Evolutionary conservation across 92 coral and sea anemone species (phyloP).

Genomic region (Zoanthus sansibaricus): DNA sequence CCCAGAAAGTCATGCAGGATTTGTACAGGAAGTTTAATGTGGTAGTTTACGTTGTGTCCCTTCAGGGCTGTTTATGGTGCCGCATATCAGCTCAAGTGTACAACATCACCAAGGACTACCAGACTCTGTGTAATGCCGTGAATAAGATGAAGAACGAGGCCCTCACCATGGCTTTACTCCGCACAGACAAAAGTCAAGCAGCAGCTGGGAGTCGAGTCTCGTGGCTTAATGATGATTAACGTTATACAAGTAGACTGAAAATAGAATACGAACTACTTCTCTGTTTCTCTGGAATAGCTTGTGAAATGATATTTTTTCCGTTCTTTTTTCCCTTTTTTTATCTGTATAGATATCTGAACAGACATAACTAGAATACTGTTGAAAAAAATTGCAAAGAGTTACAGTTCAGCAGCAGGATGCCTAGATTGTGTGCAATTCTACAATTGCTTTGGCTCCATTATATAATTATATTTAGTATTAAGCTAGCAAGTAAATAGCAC

Average conservation of each 20-base stretch:
- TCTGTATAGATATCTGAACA: no score
- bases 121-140: not conserved
- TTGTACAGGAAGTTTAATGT: slow-evolving; percentile 14
- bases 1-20: slow-evolving; percentile 24
- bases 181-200: not conserved
- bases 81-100: slow-evolving; percentile 39
- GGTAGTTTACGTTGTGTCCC: slow-evolving; percentile 6
- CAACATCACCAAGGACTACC: slow-evolving; percentile 14
- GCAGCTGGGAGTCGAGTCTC: not conserved
- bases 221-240: slow-evolving; percentile 25
- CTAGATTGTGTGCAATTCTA: no score
- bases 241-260: not conserved
- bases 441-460: no score
- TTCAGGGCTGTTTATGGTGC: slow-evolving; percentile 33
- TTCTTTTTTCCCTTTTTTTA: not conserved
- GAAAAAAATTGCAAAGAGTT: no score
- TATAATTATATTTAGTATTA: no score
- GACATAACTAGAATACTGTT: no score
- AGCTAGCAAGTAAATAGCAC: no score
- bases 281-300: not conserved
- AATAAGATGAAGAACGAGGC: slow-evolving; percentile 25
- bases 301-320: not conserved
- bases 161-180: slow-evolving; percentile 32
- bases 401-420: no score
- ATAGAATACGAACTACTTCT: not conserved